Conservation (phyloP, 2,113 vertebrate genomes). For the Picathartes gymnocephalus region DNA sequence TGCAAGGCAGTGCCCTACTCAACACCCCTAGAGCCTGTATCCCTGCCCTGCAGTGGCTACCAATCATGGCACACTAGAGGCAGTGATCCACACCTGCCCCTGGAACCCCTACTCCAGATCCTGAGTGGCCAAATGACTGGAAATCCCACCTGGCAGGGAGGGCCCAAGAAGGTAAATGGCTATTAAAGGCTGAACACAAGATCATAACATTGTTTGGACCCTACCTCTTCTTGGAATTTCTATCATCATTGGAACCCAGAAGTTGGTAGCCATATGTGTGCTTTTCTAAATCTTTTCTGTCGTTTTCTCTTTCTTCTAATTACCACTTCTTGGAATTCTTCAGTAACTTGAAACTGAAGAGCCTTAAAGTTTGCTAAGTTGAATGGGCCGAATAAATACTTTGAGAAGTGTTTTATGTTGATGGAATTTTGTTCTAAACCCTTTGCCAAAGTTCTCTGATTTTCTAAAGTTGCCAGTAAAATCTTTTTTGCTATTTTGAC, state of each 20-base stretch:
- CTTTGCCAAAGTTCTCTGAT: neutral
- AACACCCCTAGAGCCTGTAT: neutral
- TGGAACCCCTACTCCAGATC: neutral
- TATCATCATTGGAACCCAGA: neutral
- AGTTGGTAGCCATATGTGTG: neutral
- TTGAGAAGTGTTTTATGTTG: neutral
- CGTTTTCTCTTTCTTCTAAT: neutral
- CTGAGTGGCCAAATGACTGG: neutral
- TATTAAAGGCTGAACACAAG: neutral
- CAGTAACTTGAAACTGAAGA: rapidly evolving
- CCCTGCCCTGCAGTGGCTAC: neutral
- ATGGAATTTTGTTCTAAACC: neutral
- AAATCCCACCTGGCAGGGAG: neutral
- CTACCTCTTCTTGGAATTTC: neutral
- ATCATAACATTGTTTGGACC: rapidly evolving
- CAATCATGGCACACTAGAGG: neutral
- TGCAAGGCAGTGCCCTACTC: neutral
- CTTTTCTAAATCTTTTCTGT: neutral
- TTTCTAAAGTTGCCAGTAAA: neutral
- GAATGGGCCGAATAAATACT: neutral
- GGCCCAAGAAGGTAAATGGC: neutral
- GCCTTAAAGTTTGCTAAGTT: neutral
- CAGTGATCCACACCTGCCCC: neutral
- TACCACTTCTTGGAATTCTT: neutral
- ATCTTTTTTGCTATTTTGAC: neutral